Percentiles rank a stretch among this genome's conserved stretches.
phyloP scores from a whole-genome alignment of 2,888 invertebrate genomes.

The Isoperla grammatica region DNA sequence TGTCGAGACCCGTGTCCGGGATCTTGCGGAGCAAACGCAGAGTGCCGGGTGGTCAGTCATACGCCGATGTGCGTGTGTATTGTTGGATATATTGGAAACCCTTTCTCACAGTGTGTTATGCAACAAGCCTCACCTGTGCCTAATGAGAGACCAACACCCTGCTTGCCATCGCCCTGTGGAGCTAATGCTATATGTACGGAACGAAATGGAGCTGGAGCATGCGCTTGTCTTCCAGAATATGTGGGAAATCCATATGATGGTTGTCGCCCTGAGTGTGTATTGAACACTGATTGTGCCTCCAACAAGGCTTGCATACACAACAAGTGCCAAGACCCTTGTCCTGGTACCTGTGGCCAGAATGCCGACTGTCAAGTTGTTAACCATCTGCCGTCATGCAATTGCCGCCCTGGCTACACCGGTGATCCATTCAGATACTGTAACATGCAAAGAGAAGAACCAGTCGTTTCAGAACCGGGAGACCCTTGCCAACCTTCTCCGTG shows the following conservation, averaged over 20 bases:
- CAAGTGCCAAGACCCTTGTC: slow-evolving; percentile 63
- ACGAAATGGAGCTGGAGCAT: slow-evolving; percentile 48
- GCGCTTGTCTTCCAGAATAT: slow-evolving; percentile 48
- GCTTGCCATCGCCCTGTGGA: slow-evolving; percentile 44
- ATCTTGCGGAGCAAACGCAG: slow-evolving; percentile 66
- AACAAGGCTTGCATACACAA: slow-evolving; percentile 57
- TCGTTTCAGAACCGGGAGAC: slow-evolving; percentile 36
- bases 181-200: slow-evolving; percentile 40
- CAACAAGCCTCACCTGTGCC: slow-evolving; percentile 5
- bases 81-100: slow-evolving; percentile 49
- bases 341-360: slow-evolving; percentile 62
- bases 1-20: slow-evolving; percentile 71
- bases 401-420: slow-evolving; percentile 56
- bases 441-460: slow-evolving; percentile 39
- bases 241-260: slow-evolving; percentile 55
- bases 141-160: slow-evolving; percentile 33
- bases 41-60: slow-evolving; percentile 65
- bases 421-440: slow-evolving; percentile 62
- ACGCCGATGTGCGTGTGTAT: slow-evolving; percentile 68
- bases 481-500: slow-evolving; percentile 62
- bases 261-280: slow-evolving; percentile 52
- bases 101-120: slow-evolving; percentile 32
- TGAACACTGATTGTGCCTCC: slow-evolving; percentile 59
- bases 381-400: slow-evolving; percentile 60
- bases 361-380: slow-evolving; percentile 61